Evolutionary conservation across 2,888 invertebrate genomes (phyloP).

Genomic region (Tenodera sinensis): DNA sequence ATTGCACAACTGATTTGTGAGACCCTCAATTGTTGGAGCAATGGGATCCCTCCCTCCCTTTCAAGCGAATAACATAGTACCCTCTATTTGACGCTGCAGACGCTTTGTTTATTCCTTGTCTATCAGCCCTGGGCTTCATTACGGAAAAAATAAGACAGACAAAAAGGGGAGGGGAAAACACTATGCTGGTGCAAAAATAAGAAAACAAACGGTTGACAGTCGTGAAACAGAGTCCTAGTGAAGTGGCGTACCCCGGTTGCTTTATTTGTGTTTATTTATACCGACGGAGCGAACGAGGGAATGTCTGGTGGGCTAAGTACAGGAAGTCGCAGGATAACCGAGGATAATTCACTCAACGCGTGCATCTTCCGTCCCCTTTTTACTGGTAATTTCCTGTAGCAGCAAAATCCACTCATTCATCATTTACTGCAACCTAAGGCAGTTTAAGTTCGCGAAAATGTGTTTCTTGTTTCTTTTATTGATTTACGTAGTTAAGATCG

Average conservation of each 20-base stretch:
- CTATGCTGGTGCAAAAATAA: background rate
- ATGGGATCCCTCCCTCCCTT: too few relatives aligned
- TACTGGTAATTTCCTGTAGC: background rate
- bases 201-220: background rate
- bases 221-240: background rate
- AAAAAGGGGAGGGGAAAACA: background rate
- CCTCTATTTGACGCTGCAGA: background rate
- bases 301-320: background rate
- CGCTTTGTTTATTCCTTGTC: background rate
- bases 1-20: too few relatives aligned
- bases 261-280: background rate
- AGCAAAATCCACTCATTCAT: too few relatives aligned
- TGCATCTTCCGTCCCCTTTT: background rate
- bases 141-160: background rate
- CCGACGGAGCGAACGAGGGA: background rate
- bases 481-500: too few relatives aligned
- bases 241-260: background rate
- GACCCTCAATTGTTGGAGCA: too few relatives aligned
- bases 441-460: too few relatives aligned
- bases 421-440: too few relatives aligned
- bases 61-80: too few relatives aligned
- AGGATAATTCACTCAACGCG: too few relatives aligned
- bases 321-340: background rate
- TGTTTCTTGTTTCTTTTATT: too few relatives aligned
- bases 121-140: background rate